Conservation (phyloP, 2,797 vertebrate species). For the Enteromius fasciolatus region DNA sequence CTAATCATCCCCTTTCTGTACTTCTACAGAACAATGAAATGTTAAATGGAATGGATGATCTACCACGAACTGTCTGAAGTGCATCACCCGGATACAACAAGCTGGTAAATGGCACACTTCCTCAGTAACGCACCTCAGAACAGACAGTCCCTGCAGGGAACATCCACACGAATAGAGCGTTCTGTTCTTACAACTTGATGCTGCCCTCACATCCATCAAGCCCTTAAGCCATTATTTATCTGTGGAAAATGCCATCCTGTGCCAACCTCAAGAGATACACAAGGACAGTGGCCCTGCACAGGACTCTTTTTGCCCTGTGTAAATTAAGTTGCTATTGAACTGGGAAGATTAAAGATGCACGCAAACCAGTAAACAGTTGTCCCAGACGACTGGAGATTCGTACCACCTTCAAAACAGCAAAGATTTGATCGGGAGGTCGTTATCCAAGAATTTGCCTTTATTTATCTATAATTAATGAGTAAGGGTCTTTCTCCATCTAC, state of each 20-base stretch:
- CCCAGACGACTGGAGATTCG: background rate
- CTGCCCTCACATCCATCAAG: slow-evolving; percentile 35
- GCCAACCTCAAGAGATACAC: slow-evolving; percentile 6
- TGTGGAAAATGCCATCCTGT: slow-evolving; percentile 19
- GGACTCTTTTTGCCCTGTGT: background rate
- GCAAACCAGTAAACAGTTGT: background rate
- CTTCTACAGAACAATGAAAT: background rate
- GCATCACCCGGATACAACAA: slow-evolving; percentile 7
- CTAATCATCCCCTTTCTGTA: background rate
- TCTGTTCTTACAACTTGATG: slow-evolving; percentile 33
- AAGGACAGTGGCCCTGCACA: background rate
- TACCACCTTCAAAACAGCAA: slow-evolving; percentile 7
- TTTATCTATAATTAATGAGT: slow-evolving; percentile 44
- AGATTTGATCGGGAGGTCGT: slow-evolving; percentile 10
- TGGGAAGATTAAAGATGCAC: background rate
- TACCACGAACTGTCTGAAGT: background rate
- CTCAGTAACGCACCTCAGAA: background rate
- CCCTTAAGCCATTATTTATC: slow-evolving; percentile 29
- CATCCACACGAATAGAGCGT: slow-evolving; percentile 35
- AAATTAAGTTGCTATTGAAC: background rate
- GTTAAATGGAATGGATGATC: slow-evolving; percentile 11
- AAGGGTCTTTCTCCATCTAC: slow-evolving; percentile 9
- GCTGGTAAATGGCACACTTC: slow-evolving; percentile 39
- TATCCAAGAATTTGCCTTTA: slow-evolving; percentile 21
- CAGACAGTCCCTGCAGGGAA: slow-evolving; percentile 43